Evolutionary conservation across 2,797 vertebrate genomes (phyloP).

Genomic region (Gadopsis marmoratus): DNA sequence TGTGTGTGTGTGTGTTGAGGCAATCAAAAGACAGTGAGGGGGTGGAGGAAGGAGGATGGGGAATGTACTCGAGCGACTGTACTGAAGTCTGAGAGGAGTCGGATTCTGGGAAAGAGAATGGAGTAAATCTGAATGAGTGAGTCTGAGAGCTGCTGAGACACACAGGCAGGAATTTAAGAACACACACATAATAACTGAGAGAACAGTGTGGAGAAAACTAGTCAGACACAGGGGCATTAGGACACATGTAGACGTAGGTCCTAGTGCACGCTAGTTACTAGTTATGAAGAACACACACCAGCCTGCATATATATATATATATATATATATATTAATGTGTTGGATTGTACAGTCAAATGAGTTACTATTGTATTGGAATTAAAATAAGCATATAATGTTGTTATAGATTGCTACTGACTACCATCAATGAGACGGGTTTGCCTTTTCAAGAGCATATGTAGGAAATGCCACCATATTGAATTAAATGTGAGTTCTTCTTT

Average conservation of each 20-base stretch:
- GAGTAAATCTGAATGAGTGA: constrained; percentile 42
- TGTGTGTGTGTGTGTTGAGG: constrained; percentile 7
- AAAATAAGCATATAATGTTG: no score
- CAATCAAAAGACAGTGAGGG: constrained; percentile 49
- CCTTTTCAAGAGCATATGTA: no score
- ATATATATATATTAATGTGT: no score
- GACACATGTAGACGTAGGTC: background rate
- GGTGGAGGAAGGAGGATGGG: constrained; percentile 10
- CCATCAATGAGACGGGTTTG: no score
- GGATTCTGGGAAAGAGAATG: background rate
- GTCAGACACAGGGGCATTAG: background rate
- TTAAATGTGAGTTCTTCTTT: no score
- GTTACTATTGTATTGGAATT: no score
- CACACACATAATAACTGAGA: constrained; percentile 16
- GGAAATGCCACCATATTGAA: no score
- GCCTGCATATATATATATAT: no score
- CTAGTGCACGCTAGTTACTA: no score
- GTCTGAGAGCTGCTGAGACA: constrained; percentile 26
- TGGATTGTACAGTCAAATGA: no score
- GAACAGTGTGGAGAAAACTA: background rate
- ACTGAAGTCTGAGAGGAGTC: constrained; percentile 21
- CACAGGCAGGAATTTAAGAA: constrained; percentile 9
- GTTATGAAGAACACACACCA: no score
- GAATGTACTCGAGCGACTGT: constrained; percentile 36
- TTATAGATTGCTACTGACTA: no score